Conservation (phyloP, 1,140 invertebrate species). For the Calephelis virginiensis region DNA sequence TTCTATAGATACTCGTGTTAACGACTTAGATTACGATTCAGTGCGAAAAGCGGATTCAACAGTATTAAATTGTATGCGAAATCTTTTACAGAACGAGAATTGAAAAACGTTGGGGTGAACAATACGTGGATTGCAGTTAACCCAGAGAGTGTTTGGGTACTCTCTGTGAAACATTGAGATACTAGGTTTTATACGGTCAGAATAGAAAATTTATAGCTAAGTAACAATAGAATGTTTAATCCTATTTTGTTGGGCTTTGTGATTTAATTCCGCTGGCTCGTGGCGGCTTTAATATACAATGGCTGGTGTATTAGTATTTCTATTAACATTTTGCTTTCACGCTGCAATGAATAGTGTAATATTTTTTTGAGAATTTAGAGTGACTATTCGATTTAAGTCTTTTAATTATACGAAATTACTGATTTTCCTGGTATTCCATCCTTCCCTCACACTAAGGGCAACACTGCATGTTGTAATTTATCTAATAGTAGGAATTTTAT, state of each 20-base stretch:
- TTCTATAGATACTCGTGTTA: neutral
- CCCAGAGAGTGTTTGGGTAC: conserved; percentile 30
- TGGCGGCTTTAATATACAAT: conserved; percentile 39
- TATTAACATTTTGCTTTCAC: conserved; percentile 18
- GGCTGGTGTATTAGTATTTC: conserved; percentile 17
- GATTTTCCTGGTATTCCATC: too few species aligned
- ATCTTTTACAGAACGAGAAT: conserved; percentile 31
- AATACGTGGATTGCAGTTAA: conserved; percentile 48
- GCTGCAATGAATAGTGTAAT: conserved; percentile 6
- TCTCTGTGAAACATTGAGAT: conserved; percentile 43
- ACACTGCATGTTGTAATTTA: too few species aligned
- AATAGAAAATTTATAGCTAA: conserved; percentile 63
- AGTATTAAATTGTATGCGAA: conserved; percentile 33
- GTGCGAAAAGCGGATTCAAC: conserved; percentile 32
- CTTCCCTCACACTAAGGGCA: too few species aligned
- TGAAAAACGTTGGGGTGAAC: conserved; percentile 36
- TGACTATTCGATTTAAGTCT: too few species aligned
- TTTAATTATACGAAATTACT: too few species aligned
- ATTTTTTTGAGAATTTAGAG: neutral
- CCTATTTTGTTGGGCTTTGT: conserved; percentile 43
- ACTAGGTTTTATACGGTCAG: conserved; percentile 44
- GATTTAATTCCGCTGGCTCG: conserved; percentile 51
- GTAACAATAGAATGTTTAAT: conserved; percentile 59
- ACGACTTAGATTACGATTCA: conserved; percentile 17
- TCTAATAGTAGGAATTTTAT: too few species aligned